phyloP scores from a whole-genome alignment of 2,113 vertebrate genomes.

The Todiramphus chloris region DNA sequence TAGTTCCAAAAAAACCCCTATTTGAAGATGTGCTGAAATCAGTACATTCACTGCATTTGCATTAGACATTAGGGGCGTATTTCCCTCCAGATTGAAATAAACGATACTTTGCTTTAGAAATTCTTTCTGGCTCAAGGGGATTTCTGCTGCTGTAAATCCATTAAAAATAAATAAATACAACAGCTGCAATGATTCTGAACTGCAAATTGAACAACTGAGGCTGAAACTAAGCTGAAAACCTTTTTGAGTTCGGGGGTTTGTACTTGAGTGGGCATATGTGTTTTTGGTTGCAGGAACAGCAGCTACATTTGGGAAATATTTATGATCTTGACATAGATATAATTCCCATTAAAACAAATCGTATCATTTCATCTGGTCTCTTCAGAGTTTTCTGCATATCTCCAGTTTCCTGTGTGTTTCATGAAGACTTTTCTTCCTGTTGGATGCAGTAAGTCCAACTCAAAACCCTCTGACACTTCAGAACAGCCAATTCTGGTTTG shows the following conservation, averaged over 20 bases:
- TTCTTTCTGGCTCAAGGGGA: neutral
- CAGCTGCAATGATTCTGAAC: neutral
- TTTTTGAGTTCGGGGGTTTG: neutral
- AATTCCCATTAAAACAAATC: neutral
- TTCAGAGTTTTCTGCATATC: neutral
- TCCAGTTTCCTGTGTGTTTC: neutral
- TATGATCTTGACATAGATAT: neutral
- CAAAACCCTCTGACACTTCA: neutral
- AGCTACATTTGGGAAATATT: neutral
- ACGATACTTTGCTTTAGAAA: neutral
- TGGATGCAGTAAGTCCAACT: neutral
- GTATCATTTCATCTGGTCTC: neutral
- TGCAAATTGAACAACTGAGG: conserved; percentile 29
- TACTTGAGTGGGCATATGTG: neutral
- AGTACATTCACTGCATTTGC: neutral
- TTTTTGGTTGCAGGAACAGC: neutral
- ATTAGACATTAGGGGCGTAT: neutral
- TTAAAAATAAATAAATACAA: neutral
- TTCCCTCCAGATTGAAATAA: neutral
- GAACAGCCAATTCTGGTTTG: neutral
- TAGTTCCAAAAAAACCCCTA: neutral
- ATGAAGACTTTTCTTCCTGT: neutral
- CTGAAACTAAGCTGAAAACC: conserved; percentile 2
- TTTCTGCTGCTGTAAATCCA: neutral
- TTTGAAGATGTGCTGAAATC: neutral